Base-by-base conservation (phyloP, 2,113 vertebrate genomes). In the Zosterops lateralis region DNA sequence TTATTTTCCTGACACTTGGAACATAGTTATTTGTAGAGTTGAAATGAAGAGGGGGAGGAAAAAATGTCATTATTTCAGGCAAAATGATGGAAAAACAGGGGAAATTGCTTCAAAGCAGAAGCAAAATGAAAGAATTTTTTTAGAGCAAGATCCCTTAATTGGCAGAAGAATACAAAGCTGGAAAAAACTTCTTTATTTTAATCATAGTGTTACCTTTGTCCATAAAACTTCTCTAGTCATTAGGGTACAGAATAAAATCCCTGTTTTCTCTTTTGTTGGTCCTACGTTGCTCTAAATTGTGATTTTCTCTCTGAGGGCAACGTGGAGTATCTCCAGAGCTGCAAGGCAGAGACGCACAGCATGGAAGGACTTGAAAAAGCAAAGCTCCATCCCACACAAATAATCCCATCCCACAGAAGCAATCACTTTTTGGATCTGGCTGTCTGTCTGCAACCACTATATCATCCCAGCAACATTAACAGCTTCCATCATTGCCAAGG, bases 391-490 rank as follows among this genome's bases (percentile, higher is more conserved):
- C 73, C 75, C 60, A 62, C 72, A 72, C 10, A 70, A 87, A 72
- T 47, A 93, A 92, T 76, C 92, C 72, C 78, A 58, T 38, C 53
- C 74, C 85, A 54, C 64, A 68, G 38, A 68, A 88, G 54, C 45
- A 76, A 84, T 80, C 75, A 36, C 47, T 79, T 81, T 72, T 48
- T 71, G 48, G 60, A 95, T 89, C 65, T 68, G 81, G 89, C 84
- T 92, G 84, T 60, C 78, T 87, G 44, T 31, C 60, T 84, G 68
- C 65, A 93, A 74, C 67, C 51, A 14, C 60, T 86, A 31, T 20
- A 90, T 36, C 51, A 90, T 36, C 51, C 72, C 16, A 74, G 53
- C 67, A 80, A 78, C 65, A 68, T 71, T 71, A 89, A 89, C 18
- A 89, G 73, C 45, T 84, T 80, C 67, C 53, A 78, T 44, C 67